Base-by-base conservation (phyloP, 2,113 vertebrate species). In the Bolborhynchus lineola region DNA sequence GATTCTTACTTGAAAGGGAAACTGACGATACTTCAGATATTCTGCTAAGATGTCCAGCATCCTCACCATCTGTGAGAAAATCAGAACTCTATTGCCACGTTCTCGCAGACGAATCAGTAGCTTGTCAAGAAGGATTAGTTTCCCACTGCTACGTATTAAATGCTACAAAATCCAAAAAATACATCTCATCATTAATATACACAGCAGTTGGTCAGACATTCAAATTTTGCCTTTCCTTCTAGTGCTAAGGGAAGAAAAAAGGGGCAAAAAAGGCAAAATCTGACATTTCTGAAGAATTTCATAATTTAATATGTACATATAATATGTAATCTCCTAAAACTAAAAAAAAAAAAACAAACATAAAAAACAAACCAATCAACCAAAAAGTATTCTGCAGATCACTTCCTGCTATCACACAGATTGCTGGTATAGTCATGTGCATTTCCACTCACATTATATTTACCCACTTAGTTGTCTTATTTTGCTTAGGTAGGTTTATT, bases 1-100 rank as follows among this genome's bases (percentile, higher is more conserved):
- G 37, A 50, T 33, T 85, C 49, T 97, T 95, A 99, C 99, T 97
- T 99, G 99, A 97, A 99, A 99, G 6, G 99, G 98, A 92, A 99
- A 99, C 35, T 99, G 99, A 39, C 99, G 98, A 44, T 98, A 98
- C 95, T 98, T 99, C 95, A 99, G 98, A 97, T 99, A 99, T 4
- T 99, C 99, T 78, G 99, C 99, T 92, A 99, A 98, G 97, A 99
- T 99, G 97, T 99, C 99, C 97, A 99, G 98, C 99, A 99, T 99
- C 97, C 99, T 98, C 88, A 99, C 99, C 99, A 99, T 99, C 97
- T 99, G 99, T 85, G 99, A 99, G 98, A 99, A 99, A 96, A 99
- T 99, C 77, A 99, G 98, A 35, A 99, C 99, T 97, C 99, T 97
- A 96, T 99, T 99, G 86, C 99, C 99, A 85, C 99, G 98, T 94